Evolutionary conservation across 2,797 vertebrate genomes (phyloP).

Genomic region (Choloepus didactylus): DNA sequence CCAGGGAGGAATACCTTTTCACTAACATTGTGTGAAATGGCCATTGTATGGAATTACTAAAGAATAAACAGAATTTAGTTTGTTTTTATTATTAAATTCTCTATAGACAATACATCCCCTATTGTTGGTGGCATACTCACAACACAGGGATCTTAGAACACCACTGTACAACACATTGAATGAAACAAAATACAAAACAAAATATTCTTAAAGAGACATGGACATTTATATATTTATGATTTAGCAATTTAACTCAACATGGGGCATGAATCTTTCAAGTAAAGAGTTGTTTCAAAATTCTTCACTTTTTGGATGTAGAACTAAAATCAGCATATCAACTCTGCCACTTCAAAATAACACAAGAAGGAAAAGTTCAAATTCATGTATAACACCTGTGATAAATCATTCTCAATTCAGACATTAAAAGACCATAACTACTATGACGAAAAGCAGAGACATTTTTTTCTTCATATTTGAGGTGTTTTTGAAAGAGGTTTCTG

Average conservation of each 20-base stretch:
- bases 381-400: neutral
- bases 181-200: neutral
- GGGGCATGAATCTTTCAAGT: neutral
- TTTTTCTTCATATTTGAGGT: neutral
- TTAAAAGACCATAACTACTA: neutral
- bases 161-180: neutral
- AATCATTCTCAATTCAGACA: neutral
- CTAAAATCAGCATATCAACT: neutral
- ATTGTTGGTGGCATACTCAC: neutral
- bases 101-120: neutral
- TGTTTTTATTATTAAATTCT: neutral
- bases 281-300: conserved; percentile 1
- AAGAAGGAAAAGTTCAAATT: neutral
- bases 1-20: neutral
- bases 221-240: neutral
- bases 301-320: neutral
- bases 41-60: neutral
- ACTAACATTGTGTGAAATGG: neutral
- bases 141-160: neutral
- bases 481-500: neutral
- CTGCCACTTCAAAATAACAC: neutral
- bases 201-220: neutral
- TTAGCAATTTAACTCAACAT: neutral
- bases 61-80: neutral
- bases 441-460: neutral